A percentile compares a stretch with the other conserved stretches of the same genome.
phyloP scores from a whole-genome alignment of 2,797 vertebrate species.

The Hippopotamyrus pictus region DNA sequence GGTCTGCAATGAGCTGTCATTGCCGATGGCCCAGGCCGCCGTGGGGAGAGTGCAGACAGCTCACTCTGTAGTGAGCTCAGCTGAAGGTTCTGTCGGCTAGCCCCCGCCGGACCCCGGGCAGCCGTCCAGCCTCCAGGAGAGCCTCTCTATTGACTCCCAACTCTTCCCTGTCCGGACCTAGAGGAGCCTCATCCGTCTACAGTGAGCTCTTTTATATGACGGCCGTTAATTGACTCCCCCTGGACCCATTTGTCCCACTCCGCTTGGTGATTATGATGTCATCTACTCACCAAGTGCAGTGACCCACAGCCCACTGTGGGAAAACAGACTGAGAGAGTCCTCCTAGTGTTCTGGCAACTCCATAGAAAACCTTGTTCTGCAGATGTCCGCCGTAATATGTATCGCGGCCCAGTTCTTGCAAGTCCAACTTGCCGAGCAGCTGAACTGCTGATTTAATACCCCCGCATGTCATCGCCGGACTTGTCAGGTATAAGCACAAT shows the following conservation, averaged over 20 bases:
- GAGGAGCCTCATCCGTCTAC: conserved; percentile 23
- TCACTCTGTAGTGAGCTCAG: background rate
- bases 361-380: background rate
- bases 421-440: background rate
- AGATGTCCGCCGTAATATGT: conserved; percentile 3
- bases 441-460: background rate
- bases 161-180: conserved; percentile 5
- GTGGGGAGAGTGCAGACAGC: background rate
- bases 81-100: background rate
- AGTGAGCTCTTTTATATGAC: conserved; percentile 23
- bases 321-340: conserved; percentile 29
- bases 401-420: background rate
- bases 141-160: conserved; percentile 14
- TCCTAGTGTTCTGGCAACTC: conserved; percentile 20
- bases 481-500: background rate
- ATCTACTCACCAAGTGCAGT: conserved; percentile 28
- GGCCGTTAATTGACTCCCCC: conserved; percentile 40
- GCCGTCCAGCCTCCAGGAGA: conserved; percentile 3
- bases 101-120: background rate
- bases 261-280: conserved; percentile 42
- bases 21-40: background rate
- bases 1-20: background rate
- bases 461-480: background rate
- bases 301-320: conserved; percentile 36
- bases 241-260: conserved; percentile 34